A percentile compares a stretch with the other conserved stretches of the same genome.
Conservation (phyloP, 2,888 invertebrate species). For the Hirtodrosophila histrioides region DNA sequence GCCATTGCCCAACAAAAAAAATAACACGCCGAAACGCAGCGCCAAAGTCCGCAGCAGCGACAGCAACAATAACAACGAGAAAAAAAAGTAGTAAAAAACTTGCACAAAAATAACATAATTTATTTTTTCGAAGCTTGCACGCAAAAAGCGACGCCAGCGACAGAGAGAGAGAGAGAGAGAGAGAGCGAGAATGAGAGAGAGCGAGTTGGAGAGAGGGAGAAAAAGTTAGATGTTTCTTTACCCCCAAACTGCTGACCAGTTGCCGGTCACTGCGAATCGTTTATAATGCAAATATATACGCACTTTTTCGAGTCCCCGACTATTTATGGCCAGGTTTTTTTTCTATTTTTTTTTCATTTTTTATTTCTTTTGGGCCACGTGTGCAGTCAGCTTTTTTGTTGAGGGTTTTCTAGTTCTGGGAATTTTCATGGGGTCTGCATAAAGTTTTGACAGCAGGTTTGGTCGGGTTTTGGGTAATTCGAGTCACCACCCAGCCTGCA, state of each 20-base stretch:
- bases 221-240: background rate
- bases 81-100: constrained; percentile 60
- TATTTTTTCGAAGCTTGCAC: constrained; percentile 68
- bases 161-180: background rate
- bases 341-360: background rate
- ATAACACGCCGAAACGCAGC: constrained; percentile 71
- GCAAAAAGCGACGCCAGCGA: constrained; percentile 46
- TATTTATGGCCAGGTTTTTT: constrained; percentile 57
- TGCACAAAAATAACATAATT: constrained; percentile 81
- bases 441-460: background rate
- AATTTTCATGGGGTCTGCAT: constrained; percentile 13
- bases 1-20: constrained; percentile 55
- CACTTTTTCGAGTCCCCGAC: constrained; percentile 50
- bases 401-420: constrained; percentile 9
- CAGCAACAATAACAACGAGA: constrained; percentile 28
- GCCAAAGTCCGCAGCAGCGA: constrained; percentile 54
- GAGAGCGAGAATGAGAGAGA: background rate
- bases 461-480: background rate
- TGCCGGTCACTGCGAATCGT: constrained; percentile 48
- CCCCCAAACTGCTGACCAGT: constrained; percentile 33
- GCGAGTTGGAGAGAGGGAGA: constrained; percentile 1
- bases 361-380: constrained; percentile 32
- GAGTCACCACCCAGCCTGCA: constrained; percentile 7
- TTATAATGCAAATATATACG: constrained; percentile 78
- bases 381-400: constrained; percentile 15